Percentiles rank a stretch among this genome's conserved stretches.
Conservation (phyloP, 1,140 invertebrate genomes). For the Aphaenogaster rudis region DNA sequence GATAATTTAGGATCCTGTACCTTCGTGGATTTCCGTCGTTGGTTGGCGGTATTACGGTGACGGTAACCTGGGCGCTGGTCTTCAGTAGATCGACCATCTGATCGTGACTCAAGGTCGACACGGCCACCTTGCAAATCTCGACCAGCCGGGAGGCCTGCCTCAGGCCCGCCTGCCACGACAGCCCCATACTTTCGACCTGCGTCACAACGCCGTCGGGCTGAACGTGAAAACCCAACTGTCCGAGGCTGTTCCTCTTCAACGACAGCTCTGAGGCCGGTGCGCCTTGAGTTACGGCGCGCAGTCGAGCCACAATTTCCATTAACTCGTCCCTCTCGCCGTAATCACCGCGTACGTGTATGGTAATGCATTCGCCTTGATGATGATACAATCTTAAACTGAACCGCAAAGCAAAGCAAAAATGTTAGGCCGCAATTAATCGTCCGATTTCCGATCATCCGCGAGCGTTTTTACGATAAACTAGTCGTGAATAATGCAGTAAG, state of each 20-base stretch:
- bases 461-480: constrained; percentile 16
- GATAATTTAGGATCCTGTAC: constrained; percentile 76
- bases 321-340: constrained; percentile 92
- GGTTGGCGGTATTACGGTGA: constrained; percentile 93
- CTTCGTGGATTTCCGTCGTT: constrained; percentile 90
- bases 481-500: constrained; percentile 29
- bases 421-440: constrained; percentile 46
- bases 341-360: constrained; percentile 90
- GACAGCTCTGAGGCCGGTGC: constrained; percentile 92
- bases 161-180: constrained; percentile 96
- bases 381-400: constrained; percentile 90
- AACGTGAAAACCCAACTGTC: constrained; percentile 98
- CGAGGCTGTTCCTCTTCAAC: constrained; percentile 92
- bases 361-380: constrained; percentile 95
- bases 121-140: constrained; percentile 96
- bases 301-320: constrained; percentile 92
- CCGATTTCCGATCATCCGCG: constrained; percentile 43
- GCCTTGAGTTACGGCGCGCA: constrained; percentile 91
- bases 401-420: constrained; percentile 30
- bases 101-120: constrained; percentile 96
- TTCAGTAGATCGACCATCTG: constrained; percentile 97
- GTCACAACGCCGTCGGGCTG: constrained; percentile 98
- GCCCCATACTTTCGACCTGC: constrained; percentile 95
- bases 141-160: constrained; percentile 96
- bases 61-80: constrained; percentile 94